phyloP scores from a whole-genome alignment of 1,140 invertebrate genomes.

The silkworm (Bombyx mori) region ASM3026992v2 NC_085132.1:4609001-4609500 shows the following conservation, averaged over 20 bases:
- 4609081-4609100: no score
- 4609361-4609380: constrained; percentile 81
- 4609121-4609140: no score
- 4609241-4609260: not conserved
- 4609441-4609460: constrained; percentile 89
- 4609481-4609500: constrained; percentile 96
- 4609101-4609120: no score
- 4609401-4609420: constrained; percentile 86
- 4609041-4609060: no score
- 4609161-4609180: no score
- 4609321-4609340: constrained; percentile 2
- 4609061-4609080: no score
- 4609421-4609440: constrained; percentile 97
- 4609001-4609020: no score
- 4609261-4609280: not conserved
- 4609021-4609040: no score
- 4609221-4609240: not conserved
- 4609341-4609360: constrained; percentile 60
- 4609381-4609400: constrained; percentile 93
- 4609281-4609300: not conserved
- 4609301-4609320: not conserved
- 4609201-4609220: no score
- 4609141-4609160: no score
- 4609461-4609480: constrained; percentile 87
- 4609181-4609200: no score